Conservation (phyloP, 2,113 vertebrate genomes). For the Hystrix brachyura region DNA sequence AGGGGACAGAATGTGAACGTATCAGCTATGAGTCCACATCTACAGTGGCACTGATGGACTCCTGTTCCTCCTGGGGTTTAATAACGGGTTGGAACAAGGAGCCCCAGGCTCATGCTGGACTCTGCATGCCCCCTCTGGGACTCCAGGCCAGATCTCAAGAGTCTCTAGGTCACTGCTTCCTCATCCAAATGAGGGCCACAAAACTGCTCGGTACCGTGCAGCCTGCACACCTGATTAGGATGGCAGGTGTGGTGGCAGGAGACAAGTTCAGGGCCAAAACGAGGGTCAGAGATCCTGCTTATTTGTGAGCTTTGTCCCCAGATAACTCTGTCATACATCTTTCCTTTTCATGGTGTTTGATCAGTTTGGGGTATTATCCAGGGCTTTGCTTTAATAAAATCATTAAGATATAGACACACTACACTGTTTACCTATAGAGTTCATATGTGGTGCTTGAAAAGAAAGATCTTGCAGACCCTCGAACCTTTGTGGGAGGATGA, state of each 20-base stretch:
- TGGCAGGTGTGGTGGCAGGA: too few species aligned
- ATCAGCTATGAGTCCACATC: accelerated
- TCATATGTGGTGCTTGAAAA: too few species aligned
- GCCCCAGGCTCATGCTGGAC: not conserved
- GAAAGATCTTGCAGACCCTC: not conserved
- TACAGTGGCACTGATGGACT: too few species aligned
- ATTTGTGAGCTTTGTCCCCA: not conserved
- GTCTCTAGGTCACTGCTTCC: not conserved
- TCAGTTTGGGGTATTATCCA: not conserved
- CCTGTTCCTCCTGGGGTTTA: not conserved
- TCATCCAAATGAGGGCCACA: not conserved
- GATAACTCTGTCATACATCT: not conserved
- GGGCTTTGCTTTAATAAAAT: not conserved
- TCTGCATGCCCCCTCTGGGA: not conserved
- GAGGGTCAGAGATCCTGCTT: not conserved
- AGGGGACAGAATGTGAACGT: not conserved
- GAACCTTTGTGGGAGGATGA: not conserved
- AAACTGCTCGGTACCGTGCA: too few species aligned
- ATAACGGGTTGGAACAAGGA: not conserved
- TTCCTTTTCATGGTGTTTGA: not conserved
- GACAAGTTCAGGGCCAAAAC: not conserved
- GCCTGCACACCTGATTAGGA: not conserved
- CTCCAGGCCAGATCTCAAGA: not conserved
- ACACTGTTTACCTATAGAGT: not conserved
- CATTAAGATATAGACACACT: not conserved